Base-by-base conservation (phyloP, 2,113 vertebrate species). In the Cryptotis parvus region DNA sequence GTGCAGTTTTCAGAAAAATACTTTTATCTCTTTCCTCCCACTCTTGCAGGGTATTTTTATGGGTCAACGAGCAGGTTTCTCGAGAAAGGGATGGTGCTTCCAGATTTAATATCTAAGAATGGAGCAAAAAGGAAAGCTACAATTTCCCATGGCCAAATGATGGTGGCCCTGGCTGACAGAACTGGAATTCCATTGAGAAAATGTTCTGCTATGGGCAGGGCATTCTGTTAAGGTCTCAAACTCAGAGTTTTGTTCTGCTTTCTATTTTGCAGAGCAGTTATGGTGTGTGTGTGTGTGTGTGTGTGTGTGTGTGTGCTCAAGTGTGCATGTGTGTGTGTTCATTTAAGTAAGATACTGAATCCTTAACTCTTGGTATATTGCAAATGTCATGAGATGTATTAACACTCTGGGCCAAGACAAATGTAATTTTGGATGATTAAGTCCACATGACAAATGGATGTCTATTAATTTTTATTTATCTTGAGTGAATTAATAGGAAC, bases 381-480 rank as follows among this genome's bases (percentile, higher is more conserved):
- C 6, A 87, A 93, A 69, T 95, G 74, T 27, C 86, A 9, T 8
- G 77, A 74, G 90, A 86, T 84, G 29, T 92, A 52, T 95, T 95
- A 84, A 63, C 79, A 85, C 63, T 82, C 92, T 92, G n/a, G 90
- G 92, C 92, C 89, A 82, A 65, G 85, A 95, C 89, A 95, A 95
- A 97, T 85, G 92, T 92, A 90, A 95, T 86, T 96, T 95, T 95
- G 92, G 94, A 96, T 97, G 96, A 97, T 97, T 93, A 97, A 97
- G 94, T 96, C 96, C 93, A 90, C 88, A 89, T 93, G 96, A 97
- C 95, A 97, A 97, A 96, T 73, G 95, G 84, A 45, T 90, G 73
- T 9, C 27, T 95, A 92, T 97, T 97, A 95, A 94, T 97, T 97
- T 94, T 96, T 98, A 96, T 97, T 97, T 97, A 96, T 97, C 94